Conservation (phyloP, 2,888 invertebrate genomes). For the Phasia obesa region DNA sequence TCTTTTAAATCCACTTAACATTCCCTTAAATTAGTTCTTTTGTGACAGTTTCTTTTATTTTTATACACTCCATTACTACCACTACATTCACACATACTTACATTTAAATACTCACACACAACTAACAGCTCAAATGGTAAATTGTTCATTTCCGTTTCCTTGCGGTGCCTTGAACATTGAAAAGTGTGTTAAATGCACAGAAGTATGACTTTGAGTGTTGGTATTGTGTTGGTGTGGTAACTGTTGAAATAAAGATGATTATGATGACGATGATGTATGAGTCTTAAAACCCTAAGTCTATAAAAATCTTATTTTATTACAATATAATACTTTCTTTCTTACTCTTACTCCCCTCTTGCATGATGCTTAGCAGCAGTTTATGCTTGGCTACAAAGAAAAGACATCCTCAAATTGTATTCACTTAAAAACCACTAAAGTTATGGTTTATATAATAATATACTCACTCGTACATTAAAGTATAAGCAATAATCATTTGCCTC, state of each 20-base stretch:
- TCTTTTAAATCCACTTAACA: constrained; percentile 57
- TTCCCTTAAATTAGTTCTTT: constrained; percentile 57
- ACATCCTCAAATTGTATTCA: constrained; percentile 34
- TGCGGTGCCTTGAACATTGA: constrained; percentile 28
- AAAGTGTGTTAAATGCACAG: constrained; percentile 15
- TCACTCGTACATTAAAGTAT: constrained; percentile 12
- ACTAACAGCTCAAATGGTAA: constrained; percentile 63
- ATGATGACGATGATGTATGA: constrained; percentile 53
- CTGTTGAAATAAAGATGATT: constrained; percentile 27
- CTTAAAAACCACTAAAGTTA: constrained; percentile 32
- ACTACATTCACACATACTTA: not conserved
- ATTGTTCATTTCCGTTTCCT: constrained; percentile 70
- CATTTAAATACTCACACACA: constrained; percentile 11
- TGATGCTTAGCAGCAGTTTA: constrained; percentile 22
- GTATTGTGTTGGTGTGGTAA: constrained; percentile 4
- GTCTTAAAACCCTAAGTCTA: constrained; percentile 67
- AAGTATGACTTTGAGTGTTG: not conserved
- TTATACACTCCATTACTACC: constrained; percentile 30
- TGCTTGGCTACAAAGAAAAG: constrained; percentile 6
- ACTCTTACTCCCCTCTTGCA: not conserved
- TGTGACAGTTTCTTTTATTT: constrained; percentile 33
- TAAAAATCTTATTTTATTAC: constrained; percentile 69
- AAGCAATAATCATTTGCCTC: constrained; percentile 46
- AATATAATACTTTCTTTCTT: constrained; percentile 55
- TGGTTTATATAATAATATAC: constrained; percentile 31